phyloP scores from a whole-genome alignment of 2,797 vertebrate species.

The Cephalopachus bancanus region DNA sequence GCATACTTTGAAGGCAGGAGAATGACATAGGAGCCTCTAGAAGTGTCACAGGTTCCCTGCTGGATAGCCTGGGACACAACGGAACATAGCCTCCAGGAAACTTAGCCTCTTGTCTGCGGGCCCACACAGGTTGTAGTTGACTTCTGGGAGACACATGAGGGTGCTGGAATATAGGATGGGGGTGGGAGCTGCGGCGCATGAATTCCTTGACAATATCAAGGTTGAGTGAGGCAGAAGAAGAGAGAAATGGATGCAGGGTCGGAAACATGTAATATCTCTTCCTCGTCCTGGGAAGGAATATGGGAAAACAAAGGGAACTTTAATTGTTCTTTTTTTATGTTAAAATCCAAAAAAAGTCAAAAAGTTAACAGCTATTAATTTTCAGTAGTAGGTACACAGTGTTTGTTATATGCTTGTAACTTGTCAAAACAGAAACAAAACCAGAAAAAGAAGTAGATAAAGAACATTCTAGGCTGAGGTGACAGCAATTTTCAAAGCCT shows the following conservation, averaged over 20 bases:
- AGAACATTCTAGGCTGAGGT: neutral
- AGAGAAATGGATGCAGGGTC: neutral
- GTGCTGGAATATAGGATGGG: neutral
- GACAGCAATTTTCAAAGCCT: neutral
- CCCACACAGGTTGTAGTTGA: neutral
- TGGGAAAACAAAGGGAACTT: neutral
- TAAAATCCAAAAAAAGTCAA: slow-evolving; percentile 9
- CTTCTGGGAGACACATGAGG: neutral
- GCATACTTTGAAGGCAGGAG: neutral
- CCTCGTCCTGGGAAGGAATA: neutral
- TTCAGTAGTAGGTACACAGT: neutral
- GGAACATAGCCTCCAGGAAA: neutral
- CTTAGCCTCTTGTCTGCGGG: neutral
- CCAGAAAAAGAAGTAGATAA: neutral
- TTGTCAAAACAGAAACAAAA: neutral
- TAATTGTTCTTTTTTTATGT: neutral
- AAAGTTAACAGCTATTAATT: neutral
- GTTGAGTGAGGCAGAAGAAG: neutral
- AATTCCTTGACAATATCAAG: neutral
- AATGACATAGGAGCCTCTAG: neutral
- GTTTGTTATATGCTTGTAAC: neutral
- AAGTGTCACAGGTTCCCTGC: neutral
- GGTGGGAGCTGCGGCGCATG: neutral
- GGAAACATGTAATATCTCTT: neutral
- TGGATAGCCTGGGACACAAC: neutral